Conservation (phyloP, 2,888 invertebrate genomes). For the Polyommatus iphigenia region DNA sequence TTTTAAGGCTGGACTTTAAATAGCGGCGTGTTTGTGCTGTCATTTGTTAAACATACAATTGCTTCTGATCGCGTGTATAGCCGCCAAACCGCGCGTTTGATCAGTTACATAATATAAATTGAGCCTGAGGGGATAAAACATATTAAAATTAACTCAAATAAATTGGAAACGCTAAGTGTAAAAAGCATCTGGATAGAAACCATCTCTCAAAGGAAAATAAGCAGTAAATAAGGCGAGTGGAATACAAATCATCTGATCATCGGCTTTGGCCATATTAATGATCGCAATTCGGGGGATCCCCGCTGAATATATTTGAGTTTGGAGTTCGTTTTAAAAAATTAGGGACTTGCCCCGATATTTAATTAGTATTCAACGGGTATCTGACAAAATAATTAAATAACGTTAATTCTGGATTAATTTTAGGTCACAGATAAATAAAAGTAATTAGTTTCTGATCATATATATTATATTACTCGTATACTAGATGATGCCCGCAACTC, state of each 20-base stretch:
- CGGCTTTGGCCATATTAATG: constrained; percentile 17
- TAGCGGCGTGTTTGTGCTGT: too few relatives aligned
- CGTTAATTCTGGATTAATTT: neutral
- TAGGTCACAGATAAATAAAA: neutral
- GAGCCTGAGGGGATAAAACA: neutral
- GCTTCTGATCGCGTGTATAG: too few relatives aligned
- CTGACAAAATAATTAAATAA: neutral
- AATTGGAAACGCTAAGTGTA: neutral
- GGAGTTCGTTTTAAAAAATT: constrained; percentile 16
- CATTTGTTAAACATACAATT: too few relatives aligned
- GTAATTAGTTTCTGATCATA: neutral
- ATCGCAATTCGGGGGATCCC: constrained; percentile 7
- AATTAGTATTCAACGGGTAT: neutral
- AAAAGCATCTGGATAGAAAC: constrained; percentile 13
- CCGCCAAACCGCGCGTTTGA: too few relatives aligned
- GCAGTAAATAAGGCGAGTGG: constrained; percentile 22
- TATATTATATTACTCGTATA: too few relatives aligned
- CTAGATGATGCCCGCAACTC: too few relatives aligned
- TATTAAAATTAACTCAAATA: neutral
- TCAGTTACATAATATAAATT: too few relatives aligned
- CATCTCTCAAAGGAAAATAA: constrained; percentile 8
- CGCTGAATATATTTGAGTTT: constrained; percentile 10
- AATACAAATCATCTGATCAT: constrained; percentile 26
- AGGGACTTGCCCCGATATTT: neutral
- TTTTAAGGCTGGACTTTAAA: too few relatives aligned